Conservation (phyloP, 2,113 vertebrate genomes). For the Tichodroma muraria region DNA sequence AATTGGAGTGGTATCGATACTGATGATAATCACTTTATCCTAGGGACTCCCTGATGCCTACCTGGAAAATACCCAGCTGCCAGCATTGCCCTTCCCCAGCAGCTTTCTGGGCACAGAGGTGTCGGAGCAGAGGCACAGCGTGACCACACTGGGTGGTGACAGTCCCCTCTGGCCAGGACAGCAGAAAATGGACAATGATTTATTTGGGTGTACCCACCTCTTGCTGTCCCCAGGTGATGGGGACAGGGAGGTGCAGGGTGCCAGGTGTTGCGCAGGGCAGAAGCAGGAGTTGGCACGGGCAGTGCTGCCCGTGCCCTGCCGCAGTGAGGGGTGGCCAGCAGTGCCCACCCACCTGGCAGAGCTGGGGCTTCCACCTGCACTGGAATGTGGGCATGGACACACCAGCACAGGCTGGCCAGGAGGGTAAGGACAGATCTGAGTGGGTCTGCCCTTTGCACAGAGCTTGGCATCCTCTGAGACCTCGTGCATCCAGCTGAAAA, state of each 20-base stretch:
- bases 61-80: not conserved
- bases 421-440: not conserved
- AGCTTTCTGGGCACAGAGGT: not conserved
- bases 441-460: not conserved
- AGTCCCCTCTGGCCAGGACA: not conserved
- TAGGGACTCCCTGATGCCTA: not conserved
- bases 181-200: not conserved
- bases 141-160: not conserved
- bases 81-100: not conserved
- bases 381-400: not conserved
- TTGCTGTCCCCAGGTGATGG: not conserved
- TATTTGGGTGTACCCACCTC: not conserved
- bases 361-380: not conserved
- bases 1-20: accelerated
- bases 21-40: accelerated
- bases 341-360: not conserved
- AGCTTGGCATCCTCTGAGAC: not conserved
- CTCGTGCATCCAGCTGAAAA: not conserved
- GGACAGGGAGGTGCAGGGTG: not conserved
- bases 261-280: not conserved
- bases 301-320: not conserved
- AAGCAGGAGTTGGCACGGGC: not conserved
- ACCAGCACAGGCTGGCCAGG: not conserved
- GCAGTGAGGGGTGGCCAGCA: not conserved
- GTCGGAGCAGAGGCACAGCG: not conserved